Conservation (phyloP, 2,888 invertebrate species). For the Hermaeophaga mercurialis region DNA sequence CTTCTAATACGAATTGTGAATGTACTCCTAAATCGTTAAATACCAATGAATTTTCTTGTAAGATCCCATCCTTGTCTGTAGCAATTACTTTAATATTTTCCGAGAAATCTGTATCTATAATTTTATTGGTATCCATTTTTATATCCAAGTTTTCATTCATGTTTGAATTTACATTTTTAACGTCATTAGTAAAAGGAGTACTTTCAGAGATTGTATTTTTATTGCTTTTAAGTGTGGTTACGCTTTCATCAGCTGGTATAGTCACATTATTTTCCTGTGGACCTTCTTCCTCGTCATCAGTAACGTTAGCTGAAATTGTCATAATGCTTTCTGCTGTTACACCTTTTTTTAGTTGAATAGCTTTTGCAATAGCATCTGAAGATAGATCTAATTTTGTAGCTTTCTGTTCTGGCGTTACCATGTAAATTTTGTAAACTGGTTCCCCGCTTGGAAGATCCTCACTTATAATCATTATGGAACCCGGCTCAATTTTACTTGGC, state of each 20-base stretch:
- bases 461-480: constrained; percentile 61
- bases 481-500: constrained; percentile 53
- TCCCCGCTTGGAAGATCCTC: constrained; percentile 55
- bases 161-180: background rate
- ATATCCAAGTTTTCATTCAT: too few species aligned
- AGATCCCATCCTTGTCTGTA: constrained; percentile 11
- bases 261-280: constrained; percentile 35
- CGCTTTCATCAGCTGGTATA: constrained; percentile 34
- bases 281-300: constrained; percentile 30
- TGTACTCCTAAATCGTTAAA: background rate
- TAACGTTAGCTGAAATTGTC: constrained; percentile 37
- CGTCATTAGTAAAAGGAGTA: background rate
- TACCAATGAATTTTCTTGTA: background rate
- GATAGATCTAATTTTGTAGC: constrained; percentile 52
- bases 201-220: background rate
- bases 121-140: too few species aligned
- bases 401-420: constrained; percentile 56
- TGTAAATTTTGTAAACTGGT: constrained; percentile 60
- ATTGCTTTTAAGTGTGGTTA: constrained; percentile 25
- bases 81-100: constrained; percentile 7
- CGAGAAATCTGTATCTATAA: too few species aligned
- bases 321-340: constrained; percentile 38
- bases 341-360: constrained; percentile 38
- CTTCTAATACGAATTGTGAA: constrained; percentile 3
- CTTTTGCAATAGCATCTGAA: constrained; percentile 50